Evolutionary conservation across 2,113 vertebrate species (phyloP), one percentile per base, ranked within the genome.

Genomic region (Cyprinus carpio): DNA sequence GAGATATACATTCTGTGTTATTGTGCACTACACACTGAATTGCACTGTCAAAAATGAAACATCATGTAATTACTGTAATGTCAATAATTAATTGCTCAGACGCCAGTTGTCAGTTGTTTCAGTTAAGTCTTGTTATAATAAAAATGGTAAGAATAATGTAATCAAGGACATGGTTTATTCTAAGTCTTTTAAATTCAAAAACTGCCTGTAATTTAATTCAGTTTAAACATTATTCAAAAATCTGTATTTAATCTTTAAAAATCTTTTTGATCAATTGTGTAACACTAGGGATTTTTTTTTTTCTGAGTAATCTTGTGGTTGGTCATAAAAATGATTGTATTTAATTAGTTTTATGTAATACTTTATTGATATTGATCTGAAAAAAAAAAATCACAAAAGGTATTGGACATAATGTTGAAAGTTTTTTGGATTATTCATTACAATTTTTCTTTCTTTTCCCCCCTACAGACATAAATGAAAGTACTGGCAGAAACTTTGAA

Each of bases 401-500:
- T 9, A 34, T 69, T 69, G 29, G 29, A 31, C 7, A 4, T 67
- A 67, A 3, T 43, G 8, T 43, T 67, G 6, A 65, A 67, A 18
- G 7, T 69, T 10, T 7, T 75, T 51, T 75, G 11, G 75, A 49
- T 51, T 76, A 13, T 65, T 65, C 18, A 40, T 86, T 51, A 18
- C 2, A 20, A 27, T 40, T 15, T 65, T 78, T 51, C 3, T 75
- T 65, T 60, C 0, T 64, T 27, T 6, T 82, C 74, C 85, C 56
- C 58, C 7, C 4, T 78, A n/a, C 89, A 98, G 97, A 96, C 89
- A 90, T 93, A 88, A 89, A 95, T 25, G 96, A 96, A 87, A 91
- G 93, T 92, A 92, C 93, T 85, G 95, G 94, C 91, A 94, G 95
- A 94, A 92, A 92, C 90, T 94, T 93, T 40, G 97, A 98, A 81